Conservation (phyloP, 2,797 vertebrate genomes). For the Gila robusta region DNA sequence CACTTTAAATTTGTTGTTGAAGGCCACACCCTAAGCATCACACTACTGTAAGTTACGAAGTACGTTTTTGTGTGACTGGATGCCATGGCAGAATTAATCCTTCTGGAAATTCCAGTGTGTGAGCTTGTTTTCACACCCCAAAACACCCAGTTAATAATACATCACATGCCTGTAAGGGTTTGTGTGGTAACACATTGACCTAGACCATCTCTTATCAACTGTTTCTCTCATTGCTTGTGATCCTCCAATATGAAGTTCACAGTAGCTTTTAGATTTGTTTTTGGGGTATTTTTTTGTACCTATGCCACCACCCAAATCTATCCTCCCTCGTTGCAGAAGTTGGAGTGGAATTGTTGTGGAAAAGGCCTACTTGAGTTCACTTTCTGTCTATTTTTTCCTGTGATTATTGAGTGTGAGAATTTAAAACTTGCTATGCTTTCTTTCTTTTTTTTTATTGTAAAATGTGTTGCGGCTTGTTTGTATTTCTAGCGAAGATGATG, state of each 20-base stretch:
- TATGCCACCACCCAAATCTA: slow-evolving; percentile 67
- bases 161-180: slow-evolving; percentile 24
- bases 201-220: slow-evolving; percentile 32
- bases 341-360: slow-evolving; percentile 64
- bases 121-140: slow-evolving; percentile 21
- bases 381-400: slow-evolving; percentile 69
- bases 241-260: slow-evolving; percentile 23
- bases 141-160: slow-evolving; percentile 44
- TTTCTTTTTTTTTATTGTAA: slow-evolving; percentile 63
- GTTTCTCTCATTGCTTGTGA: slow-evolving; percentile 17
- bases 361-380: slow-evolving; percentile 75
- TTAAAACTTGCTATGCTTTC: slow-evolving; percentile 71
- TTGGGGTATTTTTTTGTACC: slow-evolving; percentile 62
- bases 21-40: slow-evolving; percentile 41
- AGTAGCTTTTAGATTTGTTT: slow-evolving; percentile 18
- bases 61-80: slow-evolving; percentile 27
- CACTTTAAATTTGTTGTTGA: slow-evolving; percentile 40
- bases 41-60: slow-evolving; percentile 22
- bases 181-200: slow-evolving; percentile 37
- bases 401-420: slow-evolving; percentile 71
- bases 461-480: slow-evolving; percentile 69
- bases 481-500: slow-evolving; percentile 68
- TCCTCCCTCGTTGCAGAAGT: slow-evolving; percentile 69
- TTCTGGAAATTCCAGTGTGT: slow-evolving; percentile 42
- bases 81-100: slow-evolving; percentile 1